phyloP scores from a whole-genome alignment of 2,113 vertebrate genomes.

The Empidonax alnorum region DNA sequence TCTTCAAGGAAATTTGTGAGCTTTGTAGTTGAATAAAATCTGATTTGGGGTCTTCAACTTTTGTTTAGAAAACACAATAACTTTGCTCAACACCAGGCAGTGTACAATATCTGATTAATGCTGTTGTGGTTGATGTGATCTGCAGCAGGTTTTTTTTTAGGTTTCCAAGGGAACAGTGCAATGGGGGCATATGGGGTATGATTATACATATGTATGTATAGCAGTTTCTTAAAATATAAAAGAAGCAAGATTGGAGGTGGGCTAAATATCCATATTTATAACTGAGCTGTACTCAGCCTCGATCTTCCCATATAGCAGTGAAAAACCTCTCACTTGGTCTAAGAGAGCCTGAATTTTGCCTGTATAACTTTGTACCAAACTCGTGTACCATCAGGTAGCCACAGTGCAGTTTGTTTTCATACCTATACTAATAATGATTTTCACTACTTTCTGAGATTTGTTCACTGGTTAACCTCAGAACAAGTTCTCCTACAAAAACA shows the following conservation, averaged over 20 bases:
- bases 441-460: not conserved
- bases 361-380: not conserved
- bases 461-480: not conserved
- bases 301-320: not conserved
- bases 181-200: not conserved
- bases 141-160: not conserved
- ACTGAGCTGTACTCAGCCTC: not conserved
- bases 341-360: not conserved
- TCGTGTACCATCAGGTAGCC: not conserved
- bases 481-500: not conserved
- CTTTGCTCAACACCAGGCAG: not conserved
- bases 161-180: slow-evolving; percentile 24
- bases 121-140: not conserved
- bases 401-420: not conserved
- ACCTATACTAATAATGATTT: not conserved
- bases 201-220: not conserved
- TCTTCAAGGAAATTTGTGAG: not conserved
- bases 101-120: not conserved
- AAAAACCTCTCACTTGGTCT: not conserved
- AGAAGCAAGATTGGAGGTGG: not conserved
- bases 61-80: not conserved
- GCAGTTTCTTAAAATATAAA: slow-evolving; percentile 3
- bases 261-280: not conserved
- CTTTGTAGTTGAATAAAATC: not conserved
- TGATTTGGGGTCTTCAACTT: not conserved